Conservation (phyloP, 2,113 vertebrate genomes). For the Carettochelys insculpta region DNA sequence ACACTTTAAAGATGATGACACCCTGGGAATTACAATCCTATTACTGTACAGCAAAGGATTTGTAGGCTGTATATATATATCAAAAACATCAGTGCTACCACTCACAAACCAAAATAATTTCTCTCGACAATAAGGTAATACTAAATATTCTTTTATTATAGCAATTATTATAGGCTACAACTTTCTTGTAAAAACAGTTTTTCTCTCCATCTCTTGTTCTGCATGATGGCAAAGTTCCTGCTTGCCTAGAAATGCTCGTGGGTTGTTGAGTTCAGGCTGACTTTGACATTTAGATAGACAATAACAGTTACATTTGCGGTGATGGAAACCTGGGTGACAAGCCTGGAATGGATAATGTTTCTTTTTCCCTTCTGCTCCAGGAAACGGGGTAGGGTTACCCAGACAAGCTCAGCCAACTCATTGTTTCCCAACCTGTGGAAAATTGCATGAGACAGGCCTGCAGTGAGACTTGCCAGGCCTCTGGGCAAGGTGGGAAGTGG, state of each 20-base stretch:
- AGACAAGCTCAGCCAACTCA: not conserved
- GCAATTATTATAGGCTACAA: slow-evolving; percentile 18
- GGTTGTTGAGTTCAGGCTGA: not conserved
- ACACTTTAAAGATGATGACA: not conserved
- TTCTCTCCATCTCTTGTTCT: not conserved
- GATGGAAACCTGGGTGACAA: slow-evolving; percentile 21
- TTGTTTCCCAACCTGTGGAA: not conserved
- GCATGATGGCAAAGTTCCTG: slow-evolving; percentile 12
- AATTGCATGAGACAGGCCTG: not conserved
- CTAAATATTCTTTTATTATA: not conserved
- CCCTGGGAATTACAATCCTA: not conserved
- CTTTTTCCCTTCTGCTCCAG: not conserved
- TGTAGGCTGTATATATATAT: not conserved
- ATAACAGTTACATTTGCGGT: not conserved
- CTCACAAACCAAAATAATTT: not conserved
- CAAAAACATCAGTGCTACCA: not conserved
- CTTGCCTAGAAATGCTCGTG: slow-evolving; percentile 63
- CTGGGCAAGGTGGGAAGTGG: no score
- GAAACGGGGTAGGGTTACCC: not conserved
- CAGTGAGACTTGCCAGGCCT: no score
- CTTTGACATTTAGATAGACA: slow-evolving; percentile 4
- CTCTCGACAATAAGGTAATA: not conserved
- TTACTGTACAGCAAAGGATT: not conserved
- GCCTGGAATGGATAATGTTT: not conserved
- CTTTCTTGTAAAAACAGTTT: not conserved